Evolutionary conservation across 2,113 vertebrate species (phyloP).

Genomic region (Morphnarchus princeps): DNA sequence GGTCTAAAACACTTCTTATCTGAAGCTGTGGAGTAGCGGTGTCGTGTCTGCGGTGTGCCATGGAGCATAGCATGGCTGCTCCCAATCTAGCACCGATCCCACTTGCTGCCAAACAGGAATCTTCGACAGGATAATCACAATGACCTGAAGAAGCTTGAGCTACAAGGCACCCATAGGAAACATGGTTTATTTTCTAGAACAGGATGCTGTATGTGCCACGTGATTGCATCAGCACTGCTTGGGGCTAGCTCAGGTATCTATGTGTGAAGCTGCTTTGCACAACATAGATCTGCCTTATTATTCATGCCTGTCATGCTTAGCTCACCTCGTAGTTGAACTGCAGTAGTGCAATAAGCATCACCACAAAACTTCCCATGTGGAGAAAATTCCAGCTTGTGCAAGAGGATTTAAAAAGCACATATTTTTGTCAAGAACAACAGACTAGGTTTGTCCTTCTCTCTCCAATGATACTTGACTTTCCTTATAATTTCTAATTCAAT

Average conservation of each 20-base stretch:
- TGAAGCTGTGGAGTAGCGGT: background rate
- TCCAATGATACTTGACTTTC: background rate
- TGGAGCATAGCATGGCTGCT: background rate
- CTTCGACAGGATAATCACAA: background rate
- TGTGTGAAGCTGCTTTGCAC: background rate
- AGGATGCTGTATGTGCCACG: background rate
- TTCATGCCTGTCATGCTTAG: background rate
- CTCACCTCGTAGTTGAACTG: background rate
- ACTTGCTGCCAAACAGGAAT: background rate
- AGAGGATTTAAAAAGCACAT: background rate
- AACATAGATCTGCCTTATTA: background rate
- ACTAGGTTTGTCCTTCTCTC: background rate
- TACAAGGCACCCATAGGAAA: background rate
- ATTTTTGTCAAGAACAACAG: background rate
- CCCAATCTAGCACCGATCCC: background rate
- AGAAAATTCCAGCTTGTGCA: background rate
- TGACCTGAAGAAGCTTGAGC: background rate
- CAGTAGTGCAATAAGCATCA: accelerated
- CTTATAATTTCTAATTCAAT: background rate
- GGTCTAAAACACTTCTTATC: background rate
- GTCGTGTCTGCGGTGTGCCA: background rate
- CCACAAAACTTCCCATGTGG: background rate
- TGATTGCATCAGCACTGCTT: background rate
- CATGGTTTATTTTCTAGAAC: background rate
- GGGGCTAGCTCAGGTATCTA: background rate